phyloP scores from a whole-genome alignment of 64 coral and sea anemone species.

The Montipora capricornis region DNA sequence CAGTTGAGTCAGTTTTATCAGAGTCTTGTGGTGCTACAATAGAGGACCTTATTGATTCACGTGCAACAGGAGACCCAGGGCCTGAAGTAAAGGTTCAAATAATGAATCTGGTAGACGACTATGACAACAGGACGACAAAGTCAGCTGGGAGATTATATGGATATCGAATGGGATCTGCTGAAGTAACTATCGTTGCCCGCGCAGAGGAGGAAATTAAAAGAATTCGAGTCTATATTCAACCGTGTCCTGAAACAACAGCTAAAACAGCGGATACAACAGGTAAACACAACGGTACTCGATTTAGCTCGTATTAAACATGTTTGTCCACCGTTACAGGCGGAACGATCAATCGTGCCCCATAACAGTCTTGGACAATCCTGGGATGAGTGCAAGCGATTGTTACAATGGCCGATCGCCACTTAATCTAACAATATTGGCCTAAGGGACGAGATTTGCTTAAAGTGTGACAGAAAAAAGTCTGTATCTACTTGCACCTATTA shows the following conservation, averaged over 20 bases:
- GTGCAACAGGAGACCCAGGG: background rate
- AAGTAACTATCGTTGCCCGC: constrained; percentile 48
- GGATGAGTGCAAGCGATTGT: too few relatives aligned
- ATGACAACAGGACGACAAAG: constrained; percentile 32
- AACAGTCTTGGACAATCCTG: too few relatives aligned
- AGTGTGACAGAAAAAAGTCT: too few relatives aligned
- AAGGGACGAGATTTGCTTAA: too few relatives aligned
- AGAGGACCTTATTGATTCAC: background rate
- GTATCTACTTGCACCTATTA: too few relatives aligned
- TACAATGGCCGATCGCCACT: too few relatives aligned
- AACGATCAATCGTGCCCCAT: too few relatives aligned
- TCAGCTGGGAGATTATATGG: constrained; percentile 5
- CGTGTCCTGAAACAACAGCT: constrained; percentile 33
- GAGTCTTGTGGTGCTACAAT: background rate
- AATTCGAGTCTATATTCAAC: constrained; percentile 36
- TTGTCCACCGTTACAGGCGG: too few relatives aligned
- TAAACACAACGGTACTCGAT: background rate
- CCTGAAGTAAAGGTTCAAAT: constrained; percentile 43
- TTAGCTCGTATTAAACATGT: too few relatives aligned
- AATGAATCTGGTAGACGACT: constrained; percentile 26
- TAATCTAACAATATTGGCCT: too few relatives aligned
- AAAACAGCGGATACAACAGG: constrained; percentile 34
- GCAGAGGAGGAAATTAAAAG: constrained; percentile 37
- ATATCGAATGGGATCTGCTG: constrained; percentile 16
- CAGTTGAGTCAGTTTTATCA: background rate